phyloP scores from a whole-genome alignment of 1,140 invertebrate species.

The Hycleus cichorii region DNA sequence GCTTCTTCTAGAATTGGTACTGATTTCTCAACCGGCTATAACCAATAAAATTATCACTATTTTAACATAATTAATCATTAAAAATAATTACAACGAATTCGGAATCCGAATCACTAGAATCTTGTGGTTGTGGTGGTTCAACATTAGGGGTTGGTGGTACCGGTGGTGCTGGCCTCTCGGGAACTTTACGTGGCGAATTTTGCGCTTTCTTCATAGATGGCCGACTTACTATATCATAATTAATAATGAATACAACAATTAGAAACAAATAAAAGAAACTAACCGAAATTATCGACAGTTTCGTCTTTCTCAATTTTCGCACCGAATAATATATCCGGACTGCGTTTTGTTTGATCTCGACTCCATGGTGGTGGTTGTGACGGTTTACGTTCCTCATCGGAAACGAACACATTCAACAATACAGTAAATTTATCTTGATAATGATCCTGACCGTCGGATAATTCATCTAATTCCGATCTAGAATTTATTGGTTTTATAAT shows the following conservation, averaged over 20 bases:
- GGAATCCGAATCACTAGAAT: constrained; percentile 29
- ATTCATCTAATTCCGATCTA: constrained; percentile 70
- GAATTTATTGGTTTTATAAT: constrained; percentile 15
- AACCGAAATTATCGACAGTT: constrained; percentile 70
- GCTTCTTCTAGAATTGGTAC: constrained; percentile 29
- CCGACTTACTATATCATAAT: constrained; percentile 26
- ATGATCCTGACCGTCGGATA: constrained; percentile 69
- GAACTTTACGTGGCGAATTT: constrained; percentile 17
- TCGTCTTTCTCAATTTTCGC: constrained; percentile 77
- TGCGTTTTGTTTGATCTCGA: constrained; percentile 48
- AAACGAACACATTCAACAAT: constrained; percentile 65
- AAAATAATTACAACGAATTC: constrained; percentile 15
- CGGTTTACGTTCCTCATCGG: constrained; percentile 56
- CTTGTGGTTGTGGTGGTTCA: constrained; percentile 18
- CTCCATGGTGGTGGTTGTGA: constrained; percentile 69
- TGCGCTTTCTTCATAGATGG: constrained; percentile 17
- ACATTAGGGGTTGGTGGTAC: constrained; percentile 37
- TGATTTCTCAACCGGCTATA: constrained; percentile 12
- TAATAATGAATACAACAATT: background rate
- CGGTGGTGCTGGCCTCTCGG: constrained; percentile 32
- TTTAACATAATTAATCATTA: background rate
- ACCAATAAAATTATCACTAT: background rate
- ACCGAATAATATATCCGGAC: constrained; percentile 63
- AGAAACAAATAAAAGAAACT: constrained; percentile 22
- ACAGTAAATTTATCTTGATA: constrained; percentile 71